Percentiles rank a stretch among this genome's conserved stretches.
These are phyloP conservation scores for Phyllotis vaccarum DNA, from an alignment of 2,797 vertebrate genomes.

Conservation along the genomic window DNA sequence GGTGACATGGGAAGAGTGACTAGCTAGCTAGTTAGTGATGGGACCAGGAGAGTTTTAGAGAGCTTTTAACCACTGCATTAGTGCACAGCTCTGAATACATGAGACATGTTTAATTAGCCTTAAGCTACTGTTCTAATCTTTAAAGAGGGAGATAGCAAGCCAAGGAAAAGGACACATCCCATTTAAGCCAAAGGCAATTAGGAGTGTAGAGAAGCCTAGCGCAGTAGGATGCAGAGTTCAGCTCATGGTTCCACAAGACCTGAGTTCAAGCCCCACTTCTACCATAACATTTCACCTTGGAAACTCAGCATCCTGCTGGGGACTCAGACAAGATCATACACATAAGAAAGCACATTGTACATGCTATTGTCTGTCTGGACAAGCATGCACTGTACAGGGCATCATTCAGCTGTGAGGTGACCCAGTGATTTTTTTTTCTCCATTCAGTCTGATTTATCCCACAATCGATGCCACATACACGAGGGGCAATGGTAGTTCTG, in stretches of 20 bases:
- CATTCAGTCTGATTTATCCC: not conserved
- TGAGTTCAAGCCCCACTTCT: not conserved
- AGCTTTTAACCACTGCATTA: not conserved
- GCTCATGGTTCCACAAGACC: not conserved
- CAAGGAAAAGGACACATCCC: not conserved
- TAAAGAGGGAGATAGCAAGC: not conserved
- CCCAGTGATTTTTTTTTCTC: not conserved
- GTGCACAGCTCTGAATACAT: not conserved
- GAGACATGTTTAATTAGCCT: not conserved
- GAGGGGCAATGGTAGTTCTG: not conserved
- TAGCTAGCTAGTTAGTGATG: not conserved
- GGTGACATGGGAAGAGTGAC: not conserved
- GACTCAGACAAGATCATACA: not conserved
- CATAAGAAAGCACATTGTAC: not conserved
- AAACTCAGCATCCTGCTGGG: not conserved
- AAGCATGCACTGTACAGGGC: not conserved
- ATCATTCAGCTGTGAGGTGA: not conserved
- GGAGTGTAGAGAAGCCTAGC: not conserved
- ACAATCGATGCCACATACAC: not conserved
- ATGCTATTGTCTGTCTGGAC: not conserved
- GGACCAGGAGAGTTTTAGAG: not conserved
- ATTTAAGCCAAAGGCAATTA: constrained; percentile 35
- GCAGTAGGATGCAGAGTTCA: not conserved
- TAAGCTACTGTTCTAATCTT: not conserved
- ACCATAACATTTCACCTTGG: not conserved